phyloP scores from a whole-genome alignment of 2,113 vertebrate species.

The Tapirus terrestris region DNA sequence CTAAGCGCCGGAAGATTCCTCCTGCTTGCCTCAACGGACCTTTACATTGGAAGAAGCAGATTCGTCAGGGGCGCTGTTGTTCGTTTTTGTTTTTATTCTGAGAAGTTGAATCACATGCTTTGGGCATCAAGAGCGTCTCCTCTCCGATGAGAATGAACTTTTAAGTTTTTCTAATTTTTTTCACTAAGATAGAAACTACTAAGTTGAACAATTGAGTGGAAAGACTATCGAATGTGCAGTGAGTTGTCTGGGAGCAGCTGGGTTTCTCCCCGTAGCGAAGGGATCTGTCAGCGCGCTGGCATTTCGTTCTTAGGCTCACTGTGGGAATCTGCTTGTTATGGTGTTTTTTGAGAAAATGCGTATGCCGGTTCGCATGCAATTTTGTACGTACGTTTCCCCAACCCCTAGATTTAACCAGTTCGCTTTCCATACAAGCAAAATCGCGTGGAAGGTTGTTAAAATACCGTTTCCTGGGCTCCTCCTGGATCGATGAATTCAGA shows the following conservation, averaged over 20 bases:
- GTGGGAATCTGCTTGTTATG: accelerated
- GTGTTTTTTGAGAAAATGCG: not conserved
- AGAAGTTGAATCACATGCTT: accelerated
- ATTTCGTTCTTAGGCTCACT: too few species aligned
- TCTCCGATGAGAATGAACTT: not conserved
- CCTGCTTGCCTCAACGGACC: accelerated
- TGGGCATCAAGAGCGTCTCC: accelerated
- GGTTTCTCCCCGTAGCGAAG: accelerated
- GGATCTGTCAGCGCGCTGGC: accelerated
- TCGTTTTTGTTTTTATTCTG: not conserved
- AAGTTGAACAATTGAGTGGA: not conserved
- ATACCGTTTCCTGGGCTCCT: not conserved
- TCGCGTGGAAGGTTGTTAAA: not conserved
- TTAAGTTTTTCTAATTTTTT: not conserved
- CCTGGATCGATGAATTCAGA: not conserved
- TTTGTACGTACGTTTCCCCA: not conserved
- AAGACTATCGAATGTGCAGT: constrained; percentile 43
- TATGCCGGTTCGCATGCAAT: accelerated
- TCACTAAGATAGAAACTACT: not conserved
- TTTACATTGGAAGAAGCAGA: constrained; percentile 42
- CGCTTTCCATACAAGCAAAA: not conserved
- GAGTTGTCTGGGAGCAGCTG: not conserved
- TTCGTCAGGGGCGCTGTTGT: constrained; percentile 40
- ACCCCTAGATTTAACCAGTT: not conserved
- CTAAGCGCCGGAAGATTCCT: accelerated